phyloP scores from a whole-genome alignment of 2,797 vertebrate species.

The Fistularia tabacaria region DNA sequence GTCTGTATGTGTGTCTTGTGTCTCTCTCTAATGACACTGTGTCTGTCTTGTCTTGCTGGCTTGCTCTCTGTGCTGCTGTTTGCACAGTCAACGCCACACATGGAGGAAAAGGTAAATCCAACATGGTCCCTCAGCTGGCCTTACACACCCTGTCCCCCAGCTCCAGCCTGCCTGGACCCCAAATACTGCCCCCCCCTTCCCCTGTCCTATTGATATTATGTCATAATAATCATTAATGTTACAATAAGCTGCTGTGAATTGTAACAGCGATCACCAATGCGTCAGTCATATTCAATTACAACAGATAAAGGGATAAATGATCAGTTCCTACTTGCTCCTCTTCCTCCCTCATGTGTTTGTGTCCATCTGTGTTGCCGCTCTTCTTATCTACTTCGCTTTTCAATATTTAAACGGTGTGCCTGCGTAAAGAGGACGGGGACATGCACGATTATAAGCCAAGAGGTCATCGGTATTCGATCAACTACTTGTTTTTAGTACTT shows the following conservation, averaged over 20 bases:
- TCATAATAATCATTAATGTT: background rate
- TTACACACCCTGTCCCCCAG: conserved; percentile 7
- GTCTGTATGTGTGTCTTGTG: conserved; percentile 26
- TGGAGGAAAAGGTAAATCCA: conserved; percentile 98
- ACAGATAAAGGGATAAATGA: conserved; percentile 3
- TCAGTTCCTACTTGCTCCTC: conserved; percentile 6
- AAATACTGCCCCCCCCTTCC: conserved; percentile 8
- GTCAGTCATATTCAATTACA: background rate
- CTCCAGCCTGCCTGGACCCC: conserved; percentile 25
- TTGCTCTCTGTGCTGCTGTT: conserved; percentile 82
- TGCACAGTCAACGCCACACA: conserved; percentile 93
- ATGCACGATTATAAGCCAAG: too few relatives aligned
- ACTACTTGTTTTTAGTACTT: too few relatives aligned
- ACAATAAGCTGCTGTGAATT: too few relatives aligned
- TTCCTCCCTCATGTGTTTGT: conserved; percentile 45
- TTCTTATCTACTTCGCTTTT: background rate
- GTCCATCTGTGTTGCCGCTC: conserved; percentile 13
- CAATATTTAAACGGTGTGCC: background rate
- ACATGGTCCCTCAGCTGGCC: conserved; percentile 30
- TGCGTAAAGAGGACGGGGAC: background rate
- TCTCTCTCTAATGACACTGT: conserved; percentile 59
- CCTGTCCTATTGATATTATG: background rate
- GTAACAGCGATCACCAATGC: background rate
- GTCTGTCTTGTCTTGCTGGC: conserved; percentile 73
- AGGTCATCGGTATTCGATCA: too few relatives aligned